These are phyloP conservation scores for Synanceia verrucosa DNA, from an alignment of 2,797 vertebrate species.

Conservation along the genomic window DNA sequence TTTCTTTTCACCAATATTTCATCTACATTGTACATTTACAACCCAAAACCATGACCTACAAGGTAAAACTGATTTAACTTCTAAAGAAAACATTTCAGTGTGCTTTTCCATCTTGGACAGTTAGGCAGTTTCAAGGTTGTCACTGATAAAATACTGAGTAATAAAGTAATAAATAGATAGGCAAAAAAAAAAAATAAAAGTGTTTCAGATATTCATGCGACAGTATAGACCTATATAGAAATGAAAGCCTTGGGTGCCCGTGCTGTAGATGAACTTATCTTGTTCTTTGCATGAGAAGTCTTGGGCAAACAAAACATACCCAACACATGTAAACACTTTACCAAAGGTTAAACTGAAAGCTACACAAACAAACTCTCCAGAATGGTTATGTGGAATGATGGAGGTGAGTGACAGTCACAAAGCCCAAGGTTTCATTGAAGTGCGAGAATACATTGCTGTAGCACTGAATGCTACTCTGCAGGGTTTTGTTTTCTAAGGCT, in stretches of 20 bases:
- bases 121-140: conserved; percentile 6
- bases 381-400: neutral
- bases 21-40: neutral
- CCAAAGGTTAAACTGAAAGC: conserved; percentile 16
- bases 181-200: neutral
- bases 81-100: neutral
- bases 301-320: neutral
- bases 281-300: neutral
- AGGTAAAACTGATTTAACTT: neutral
- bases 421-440: conserved; percentile 47
- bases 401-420: conserved; percentile 13
- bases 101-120: neutral
- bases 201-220: neutral
- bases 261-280: neutral
- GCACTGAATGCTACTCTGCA: conserved; percentile 13
- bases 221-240: neutral
- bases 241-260: neutral
- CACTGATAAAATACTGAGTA: neutral
- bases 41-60: neutral
- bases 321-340: neutral
- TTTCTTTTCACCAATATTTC: neutral
- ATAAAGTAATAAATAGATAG: neutral
- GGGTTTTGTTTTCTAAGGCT: neutral
- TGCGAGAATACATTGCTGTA: neutral
- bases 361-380: conserved; percentile 9